These are phyloP conservation scores for Anarrhichthys ocellatus DNA, from an alignment of 2,113 vertebrate genomes.

Conservation along the genomic window DNA sequence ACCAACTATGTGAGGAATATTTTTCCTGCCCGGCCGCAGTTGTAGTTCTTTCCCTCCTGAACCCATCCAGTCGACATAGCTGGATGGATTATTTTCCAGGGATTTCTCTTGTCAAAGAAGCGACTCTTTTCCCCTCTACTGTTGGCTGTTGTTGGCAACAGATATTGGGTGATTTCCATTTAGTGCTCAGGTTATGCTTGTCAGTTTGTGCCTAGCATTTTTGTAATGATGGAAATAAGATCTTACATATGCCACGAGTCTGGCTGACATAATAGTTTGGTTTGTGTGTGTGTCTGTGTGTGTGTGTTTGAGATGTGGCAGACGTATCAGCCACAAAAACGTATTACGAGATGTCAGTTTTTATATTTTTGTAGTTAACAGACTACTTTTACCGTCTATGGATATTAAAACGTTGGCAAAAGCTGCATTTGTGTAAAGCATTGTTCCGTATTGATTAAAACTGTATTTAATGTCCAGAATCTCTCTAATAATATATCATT, in stretches of 20 bases:
- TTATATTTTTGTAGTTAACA: constrained; percentile 9
- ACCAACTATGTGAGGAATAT: constrained; percentile 47
- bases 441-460: not conserved
- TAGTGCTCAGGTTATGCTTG: constrained; percentile 85
- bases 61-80: constrained; percentile 75
- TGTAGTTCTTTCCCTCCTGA: constrained; percentile 64
- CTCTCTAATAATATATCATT: not conserved
- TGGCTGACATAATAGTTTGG: constrained; percentile 83
- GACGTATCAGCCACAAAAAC: constrained; percentile 19
- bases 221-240: constrained; percentile 84
- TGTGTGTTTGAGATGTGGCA: constrained; percentile 6
- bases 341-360: not conserved
- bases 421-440: not conserved
- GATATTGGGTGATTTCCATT: constrained; percentile 86
- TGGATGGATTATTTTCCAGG: constrained; percentile 75
- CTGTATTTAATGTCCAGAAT: not conserved
- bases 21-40: constrained; percentile 39
- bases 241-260: constrained; percentile 81
- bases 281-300: constrained; percentile 15
- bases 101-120: constrained; percentile 81
- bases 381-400: not conserved
- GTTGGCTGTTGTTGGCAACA: constrained; percentile 83
- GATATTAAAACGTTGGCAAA: constrained; percentile 3
- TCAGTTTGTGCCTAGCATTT: constrained; percentile 82
- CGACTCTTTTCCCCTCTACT: constrained; percentile 68